Evolutionary conservation across 2,888 invertebrate species (phyloP), one percentile per base, ranked within the genome.

Genomic region (Euzetes globulus): DNA sequence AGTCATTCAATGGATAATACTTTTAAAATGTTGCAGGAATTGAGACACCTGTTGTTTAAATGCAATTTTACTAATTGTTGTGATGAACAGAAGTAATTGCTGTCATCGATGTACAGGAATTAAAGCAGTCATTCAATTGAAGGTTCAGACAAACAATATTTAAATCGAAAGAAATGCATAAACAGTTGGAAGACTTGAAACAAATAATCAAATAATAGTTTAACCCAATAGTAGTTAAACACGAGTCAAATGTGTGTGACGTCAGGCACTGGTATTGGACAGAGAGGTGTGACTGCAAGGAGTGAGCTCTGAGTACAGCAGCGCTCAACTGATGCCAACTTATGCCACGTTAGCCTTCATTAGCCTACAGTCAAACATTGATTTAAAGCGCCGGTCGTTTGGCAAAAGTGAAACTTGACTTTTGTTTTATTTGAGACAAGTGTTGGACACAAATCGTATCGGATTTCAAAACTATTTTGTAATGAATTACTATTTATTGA

Each of bases 331-430:
- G 52, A 19, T 52, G 52, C 52, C 52, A 50, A 70, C 70, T 70
- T 6, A 70, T 70, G 70, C 70, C 70, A 70, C 70, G 70, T 70
- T 70, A 37, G 47, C 70, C 70, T 45, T 70, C 70, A 70, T 19
- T 68, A 33, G 33, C 33, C 19, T 13, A 2, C 37, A 68, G 17
- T n/a, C 63, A 70, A 19, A 41, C 37, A 22, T 25, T 68, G 22
- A 47, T 41, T 70, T 70, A 70, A 47, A 70, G 70, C 70, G 70
- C 70, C 70, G 70, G 70, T 70, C 25, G 25, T 70, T 70, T n/a
- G 15, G 27, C 19, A 25, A 45, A 47, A 41, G 47, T 70, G 45
- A 27, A 60, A 25, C 60, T 6, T n/a, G n/a, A 52, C 22, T 52
- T 52, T n/a, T 52, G 5, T 52, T 52, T 52, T 19, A n/a, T 19